These are phyloP conservation scores for Seriola dumerili DNA, from an alignment of 2,113 vertebrate species.

Conservation along the genomic window DNA sequence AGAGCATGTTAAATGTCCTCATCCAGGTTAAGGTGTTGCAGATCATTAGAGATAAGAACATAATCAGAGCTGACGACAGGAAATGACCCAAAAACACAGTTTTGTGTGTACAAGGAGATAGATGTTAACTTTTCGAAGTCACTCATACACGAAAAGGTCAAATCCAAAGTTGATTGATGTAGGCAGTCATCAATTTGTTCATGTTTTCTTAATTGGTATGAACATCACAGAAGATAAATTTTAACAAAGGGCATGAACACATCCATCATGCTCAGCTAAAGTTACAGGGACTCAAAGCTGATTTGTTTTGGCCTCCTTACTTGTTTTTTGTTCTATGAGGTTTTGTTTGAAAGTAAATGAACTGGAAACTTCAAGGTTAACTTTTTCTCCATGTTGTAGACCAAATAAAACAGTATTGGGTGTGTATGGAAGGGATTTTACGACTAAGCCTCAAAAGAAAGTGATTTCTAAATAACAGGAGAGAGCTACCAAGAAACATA, in stretches of 20 bases:
- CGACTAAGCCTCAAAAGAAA: not conserved
- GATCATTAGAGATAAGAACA: constrained; percentile 15
- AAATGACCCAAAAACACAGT: constrained; percentile 17
- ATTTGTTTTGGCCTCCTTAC: not conserved
- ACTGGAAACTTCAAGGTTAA: not conserved
- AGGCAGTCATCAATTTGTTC: constrained; percentile 19
- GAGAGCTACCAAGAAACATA: not conserved
- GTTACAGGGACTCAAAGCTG: not conserved
- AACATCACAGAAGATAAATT: not conserved
- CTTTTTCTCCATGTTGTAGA: not conserved
- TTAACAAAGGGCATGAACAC: constrained; percentile 1
- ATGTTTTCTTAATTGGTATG: constrained; percentile 33
- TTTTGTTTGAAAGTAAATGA: not conserved
- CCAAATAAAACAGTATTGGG: not conserved
- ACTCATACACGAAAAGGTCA: constrained; percentile 38
- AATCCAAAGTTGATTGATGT: constrained; percentile 1
- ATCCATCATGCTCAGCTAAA: constrained; percentile 4
- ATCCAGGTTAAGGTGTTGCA: not conserved
- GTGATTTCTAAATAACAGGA: not conserved
- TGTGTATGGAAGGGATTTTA: not conserved
- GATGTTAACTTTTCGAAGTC: constrained; percentile 17
- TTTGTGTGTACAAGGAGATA: not conserved
- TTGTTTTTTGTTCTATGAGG: not conserved
- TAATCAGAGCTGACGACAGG: constrained; percentile 17
- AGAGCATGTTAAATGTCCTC: not conserved